Base-by-base conservation (phyloP, 2,888 invertebrate genomes). In the Ophonus ardosiacus region DNA sequence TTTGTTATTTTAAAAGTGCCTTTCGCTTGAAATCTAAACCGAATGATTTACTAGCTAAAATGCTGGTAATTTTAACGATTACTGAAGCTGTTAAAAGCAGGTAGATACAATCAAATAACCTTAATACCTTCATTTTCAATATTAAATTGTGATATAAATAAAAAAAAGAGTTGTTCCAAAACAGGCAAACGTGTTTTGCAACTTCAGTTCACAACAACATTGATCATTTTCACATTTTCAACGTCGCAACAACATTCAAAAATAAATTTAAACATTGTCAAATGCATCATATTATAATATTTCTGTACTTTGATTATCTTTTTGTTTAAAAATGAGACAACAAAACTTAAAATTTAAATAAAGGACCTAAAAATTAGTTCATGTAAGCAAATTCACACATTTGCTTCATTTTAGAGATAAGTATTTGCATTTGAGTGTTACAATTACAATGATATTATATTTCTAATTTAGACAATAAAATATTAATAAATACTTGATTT, bases 91-190 rank as follows among this genome's bases (percentile, higher is more conserved):
- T 38, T 38, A 68, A 31, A 68, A 68, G 38, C 38, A 68, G 31
- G 68, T 68, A 68, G 31, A 68, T 68, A 31, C 31, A 68, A 15
- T 38, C 68, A 68, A 24, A 68, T 68, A 68, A 38, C 68, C 38
- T 31, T 68, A 68, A 68, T 68, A 38, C 68, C 38, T 68, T 68
- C 13, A 68, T 68, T 68, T 68, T 68, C 68, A 68, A 15, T 68
- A 68, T 68, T 68, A 68, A 68, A 68, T 68, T 68, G 68, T 68
- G 38, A 68, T 68, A 68, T 68, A 68, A 68, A 68, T 68, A 68
- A 68, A 68, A 68, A 38, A 15, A 38, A 13, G 68, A 68, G 38
- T 68, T 68, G 68, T 68, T 38, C 38, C 38, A 31, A 68, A 68
- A 68, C 68, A 68, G 38, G 68, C 15, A 38, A 63, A 68, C 68